These are phyloP conservation scores for Chlorospingus semifuscus DNA, from an alignment of 2,797 vertebrate genomes.

Conservation along the genomic window DNA sequence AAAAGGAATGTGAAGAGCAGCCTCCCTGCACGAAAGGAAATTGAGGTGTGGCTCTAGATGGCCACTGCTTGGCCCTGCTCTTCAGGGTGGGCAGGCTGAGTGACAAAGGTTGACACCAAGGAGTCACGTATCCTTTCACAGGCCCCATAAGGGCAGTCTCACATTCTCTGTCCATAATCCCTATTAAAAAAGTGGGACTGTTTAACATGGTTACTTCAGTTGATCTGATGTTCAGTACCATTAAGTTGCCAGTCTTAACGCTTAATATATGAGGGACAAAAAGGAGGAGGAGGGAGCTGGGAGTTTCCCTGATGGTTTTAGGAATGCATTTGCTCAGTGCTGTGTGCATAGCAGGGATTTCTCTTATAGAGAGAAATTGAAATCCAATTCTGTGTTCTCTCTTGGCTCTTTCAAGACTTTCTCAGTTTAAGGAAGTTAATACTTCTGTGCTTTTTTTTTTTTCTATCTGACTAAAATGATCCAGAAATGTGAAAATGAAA, in stretches of 20 bases:
- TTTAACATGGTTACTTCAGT: neutral
- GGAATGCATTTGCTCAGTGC: neutral
- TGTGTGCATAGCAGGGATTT: neutral
- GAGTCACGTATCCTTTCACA: neutral
- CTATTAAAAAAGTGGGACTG: neutral
- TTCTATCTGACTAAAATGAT: neutral
- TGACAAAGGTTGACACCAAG: neutral
- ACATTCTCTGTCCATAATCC: neutral
- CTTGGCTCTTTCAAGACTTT: neutral
- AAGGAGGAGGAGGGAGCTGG: neutral
- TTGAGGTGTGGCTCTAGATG: neutral
- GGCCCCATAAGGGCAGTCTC: neutral
- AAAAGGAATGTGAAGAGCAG: neutral
- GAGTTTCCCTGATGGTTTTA: neutral
- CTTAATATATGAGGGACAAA: neutral
- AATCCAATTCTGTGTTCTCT: neutral
- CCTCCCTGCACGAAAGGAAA: neutral
- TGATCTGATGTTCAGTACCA: neutral
- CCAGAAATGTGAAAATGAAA: slow-evolving; percentile 20
- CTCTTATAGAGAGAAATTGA: neutral
- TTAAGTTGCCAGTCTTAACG: neutral
- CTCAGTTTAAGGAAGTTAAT: neutral
- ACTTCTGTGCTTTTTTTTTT: neutral
- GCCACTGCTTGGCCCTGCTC: neutral
- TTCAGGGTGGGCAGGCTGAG: neutral